These are phyloP conservation scores for Pycnonotus jocosus DNA, from an alignment of 2,113 vertebrate genomes.

Conservation along the genomic window DNA sequence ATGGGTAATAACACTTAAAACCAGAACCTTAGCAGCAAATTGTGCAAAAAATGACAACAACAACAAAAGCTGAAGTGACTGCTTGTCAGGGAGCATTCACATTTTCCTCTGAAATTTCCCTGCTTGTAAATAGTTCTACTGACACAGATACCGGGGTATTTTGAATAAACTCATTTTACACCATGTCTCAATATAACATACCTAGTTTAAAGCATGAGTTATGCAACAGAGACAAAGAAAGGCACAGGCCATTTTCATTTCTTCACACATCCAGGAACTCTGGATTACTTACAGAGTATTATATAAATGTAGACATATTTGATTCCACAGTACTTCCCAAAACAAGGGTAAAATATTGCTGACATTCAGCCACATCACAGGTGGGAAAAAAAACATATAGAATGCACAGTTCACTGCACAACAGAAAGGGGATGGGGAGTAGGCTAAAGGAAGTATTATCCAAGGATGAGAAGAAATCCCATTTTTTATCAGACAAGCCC, in stretches of 20 bases:
- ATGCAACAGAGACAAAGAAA: slow-evolving; percentile 29
- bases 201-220: slow-evolving; percentile 28
- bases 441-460: background rate
- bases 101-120: slow-evolving; percentile 26
- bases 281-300: background rate
- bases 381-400: background rate
- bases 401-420: background rate
- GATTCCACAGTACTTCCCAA: background rate
- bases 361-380: background rate
- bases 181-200: slow-evolving; percentile 19
- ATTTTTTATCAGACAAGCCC: slow-evolving; percentile 7
- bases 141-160: slow-evolving; percentile 35
- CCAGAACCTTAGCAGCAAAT: slow-evolving; percentile 44
- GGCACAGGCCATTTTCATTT: background rate
- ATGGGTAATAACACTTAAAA: slow-evolving; percentile 56
- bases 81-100: slow-evolving; percentile 54
- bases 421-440: background rate
- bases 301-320: background rate
- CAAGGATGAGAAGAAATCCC: slow-evolving; percentile 11
- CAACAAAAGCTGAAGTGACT: slow-evolving; percentile 35
- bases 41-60: background rate
- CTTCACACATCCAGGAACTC: background rate
- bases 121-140: slow-evolving; percentile 35
- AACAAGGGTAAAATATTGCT: background rate
- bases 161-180: slow-evolving; percentile 23